Base-by-base conservation (phyloP, 2,113 vertebrate genomes). In the Lepus europaeus region DNA sequence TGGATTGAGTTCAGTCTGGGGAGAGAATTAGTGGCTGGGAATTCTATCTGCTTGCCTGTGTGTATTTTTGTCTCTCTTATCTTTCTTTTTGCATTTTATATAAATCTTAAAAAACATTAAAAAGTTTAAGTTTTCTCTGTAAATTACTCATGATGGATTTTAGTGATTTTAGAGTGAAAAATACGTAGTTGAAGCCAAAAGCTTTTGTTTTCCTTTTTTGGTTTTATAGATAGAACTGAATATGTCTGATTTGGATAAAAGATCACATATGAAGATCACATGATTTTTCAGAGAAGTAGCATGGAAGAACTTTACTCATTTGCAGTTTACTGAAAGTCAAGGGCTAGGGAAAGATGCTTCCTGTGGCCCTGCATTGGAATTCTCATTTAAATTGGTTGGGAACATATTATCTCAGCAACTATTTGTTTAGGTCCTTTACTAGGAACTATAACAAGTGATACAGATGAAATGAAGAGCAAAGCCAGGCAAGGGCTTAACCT, bases 321-420 rank as follows among this genome's bases (percentile, higher is more conserved):
- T 89, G 29, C 5, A 36, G 3, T 73, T 85, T 93, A 88, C 17
- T 94, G 11, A 12, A 86, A 61, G 25, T 59, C 5, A 12, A 74
- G 11, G 39, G 11, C 49, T 81, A 45, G 64, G 23, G 49, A 91
- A 81, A 81, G 12, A 9, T 77, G 73, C 6, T 7, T 19, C 22
- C 39, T 76, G 3, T 59, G 17, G 22, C 36, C 45, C 25, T 80
- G 10, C 70, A 27, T 49, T 83, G 16, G 31, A 91, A 91, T 87
- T 95, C 61, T 83, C 36, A 96, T 31, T 90, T 90, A 22, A n/a
- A n/a, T 85, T 64, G 84, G 63, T 88, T 80, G 80, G 31, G 70
- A 90, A 61, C 86, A 0, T 93, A 16, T 74, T 89, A 77, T 82
- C 33, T 82, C 29, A 79, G 59, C 49, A 93, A 91, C 22, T 89